Base-by-base conservation (phyloP, 2,797 vertebrate species). In the Gymnopithys bicolor region DNA sequence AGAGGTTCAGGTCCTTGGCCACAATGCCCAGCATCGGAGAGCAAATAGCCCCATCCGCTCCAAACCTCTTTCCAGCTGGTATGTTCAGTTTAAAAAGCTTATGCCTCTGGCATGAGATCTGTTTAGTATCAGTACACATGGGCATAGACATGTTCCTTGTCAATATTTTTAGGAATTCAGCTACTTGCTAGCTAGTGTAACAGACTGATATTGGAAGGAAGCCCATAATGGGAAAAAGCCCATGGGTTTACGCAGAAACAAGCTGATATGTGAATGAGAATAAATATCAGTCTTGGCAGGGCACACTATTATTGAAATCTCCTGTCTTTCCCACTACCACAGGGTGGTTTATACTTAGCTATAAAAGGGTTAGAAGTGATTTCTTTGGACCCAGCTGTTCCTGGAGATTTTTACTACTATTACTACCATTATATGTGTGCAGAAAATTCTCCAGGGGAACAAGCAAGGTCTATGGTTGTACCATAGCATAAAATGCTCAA, bases 121-220 rank as follows among this genome's bases (percentile, higher is more conserved):
- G 17, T 63, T 60, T 70, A 77, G 45, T 70, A 49, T 33, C 52
- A 21, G 41, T 56, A 15, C n/a, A 56, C 1, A 1, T 9, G 4
- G 74, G 13, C 46, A 78, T 59, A 55, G 67, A 35, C n/a, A 7
- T 60, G 12, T 53, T 93, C 41, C 41, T 76, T 79, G 41, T 76
- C 69, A 89, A 25, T 71, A 58, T 46, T 78, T 75, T 80, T 27
- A 79, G 77, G 70, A 79, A 93, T 76, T 67, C 19, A 74, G 9
- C 41, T 86, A 11, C 52, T 88, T 94, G 49, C 37, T 90, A 73
- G 32, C 9, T 67, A 49, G 52, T 76, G 37, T 56, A 79, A 76
- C 37, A 82, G 49, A 14, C 11, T 5, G 7, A n/a, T 69, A 17
- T 64, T 84, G 92, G 87, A 94, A 94, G 62, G 30, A 83, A 91